phyloP scores from a whole-genome alignment of 2,888 invertebrate species.

The Coleophora flavipennella region DNA sequence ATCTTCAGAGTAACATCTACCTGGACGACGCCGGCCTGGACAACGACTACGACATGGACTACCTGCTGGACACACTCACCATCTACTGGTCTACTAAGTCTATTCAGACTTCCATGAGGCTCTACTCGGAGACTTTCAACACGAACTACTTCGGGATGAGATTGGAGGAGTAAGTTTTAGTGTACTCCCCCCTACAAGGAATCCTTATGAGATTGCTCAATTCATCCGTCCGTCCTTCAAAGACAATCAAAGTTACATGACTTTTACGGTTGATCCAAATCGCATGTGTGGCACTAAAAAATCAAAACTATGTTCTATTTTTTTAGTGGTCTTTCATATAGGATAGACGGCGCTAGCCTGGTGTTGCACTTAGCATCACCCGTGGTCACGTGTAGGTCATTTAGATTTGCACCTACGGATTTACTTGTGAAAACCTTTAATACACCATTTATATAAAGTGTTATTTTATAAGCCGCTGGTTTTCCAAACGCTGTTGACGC shows the following conservation, averaged over 20 bases:
- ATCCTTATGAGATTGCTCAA: background rate
- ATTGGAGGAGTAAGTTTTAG: constrained; percentile 36
- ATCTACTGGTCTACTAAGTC: constrained; percentile 81
- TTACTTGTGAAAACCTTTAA: too few relatives aligned
- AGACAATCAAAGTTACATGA: background rate
- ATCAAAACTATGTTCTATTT: too few relatives aligned
- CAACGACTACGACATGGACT: background rate
- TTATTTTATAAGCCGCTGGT: too few relatives aligned
- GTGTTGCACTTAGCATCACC: too few relatives aligned
- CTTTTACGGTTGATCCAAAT: background rate
- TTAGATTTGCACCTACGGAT: too few relatives aligned
- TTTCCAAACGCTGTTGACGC: too few relatives aligned
- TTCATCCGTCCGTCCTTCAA: background rate
- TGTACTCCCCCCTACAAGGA: background rate
- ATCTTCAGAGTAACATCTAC: background rate
- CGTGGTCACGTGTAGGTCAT: too few relatives aligned
- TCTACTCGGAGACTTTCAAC: constrained; percentile 73
- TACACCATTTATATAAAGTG: too few relatives aligned
- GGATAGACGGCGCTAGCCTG: too few relatives aligned
- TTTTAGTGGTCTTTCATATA: too few relatives aligned
- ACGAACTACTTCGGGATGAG: constrained; percentile 16
- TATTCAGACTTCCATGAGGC: constrained; percentile 77
- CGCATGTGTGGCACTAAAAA: too few relatives aligned
- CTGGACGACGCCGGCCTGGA: background rate
- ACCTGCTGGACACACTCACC: constrained; percentile 83